Conservation (phyloP, 1,140 invertebrate genomes). For the Ericerus pela region DNA sequence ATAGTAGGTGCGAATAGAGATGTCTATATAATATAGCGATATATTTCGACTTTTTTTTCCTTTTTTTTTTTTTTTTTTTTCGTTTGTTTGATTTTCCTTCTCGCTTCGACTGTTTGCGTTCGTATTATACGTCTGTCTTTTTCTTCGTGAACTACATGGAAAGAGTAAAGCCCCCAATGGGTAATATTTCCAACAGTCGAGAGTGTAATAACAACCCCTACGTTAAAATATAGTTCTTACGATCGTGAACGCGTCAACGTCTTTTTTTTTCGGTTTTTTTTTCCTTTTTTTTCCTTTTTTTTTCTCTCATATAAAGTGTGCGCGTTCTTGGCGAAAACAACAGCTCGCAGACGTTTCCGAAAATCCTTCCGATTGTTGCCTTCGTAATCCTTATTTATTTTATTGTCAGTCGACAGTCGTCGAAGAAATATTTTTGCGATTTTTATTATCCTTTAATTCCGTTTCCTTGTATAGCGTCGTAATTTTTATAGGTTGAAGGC, state of each 20-base stretch:
- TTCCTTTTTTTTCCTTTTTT: too few relatives aligned
- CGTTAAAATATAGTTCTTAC: conserved; percentile 7
- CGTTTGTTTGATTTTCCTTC: too few relatives aligned
- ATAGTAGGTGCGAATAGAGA: conserved; percentile 9
- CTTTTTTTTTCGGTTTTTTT: not conserved
- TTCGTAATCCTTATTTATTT: conserved; percentile 12
- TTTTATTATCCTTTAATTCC: conserved; percentile 11
- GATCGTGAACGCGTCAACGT: conserved; percentile 7
- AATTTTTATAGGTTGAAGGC: conserved; percentile 1
- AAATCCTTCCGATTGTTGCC: conserved; percentile 11
- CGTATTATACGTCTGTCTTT: too few relatives aligned
- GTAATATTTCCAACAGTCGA: conserved; percentile 6
- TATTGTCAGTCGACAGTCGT: conserved; percentile 8
- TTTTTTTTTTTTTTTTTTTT: too few relatives aligned
- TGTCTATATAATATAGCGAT: conserved; percentile 11
- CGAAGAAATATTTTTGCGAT: conserved; percentile 7
- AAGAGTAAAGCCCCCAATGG: not conserved
- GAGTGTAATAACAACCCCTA: conserved; percentile 4
- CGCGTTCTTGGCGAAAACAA: too few relatives aligned
- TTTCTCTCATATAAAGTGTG: too few relatives aligned
- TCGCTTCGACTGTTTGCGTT: too few relatives aligned
- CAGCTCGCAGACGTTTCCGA: conserved; percentile 10
- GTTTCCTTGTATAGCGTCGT: not conserved
- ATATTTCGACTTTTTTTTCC: too few relatives aligned
- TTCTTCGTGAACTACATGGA: not conserved